A percentile compares a stretch with the other conserved stretches of the same genome.
Conservation (phyloP, 2,888 invertebrate genomes). For the Tinea semifulvella region DNA sequence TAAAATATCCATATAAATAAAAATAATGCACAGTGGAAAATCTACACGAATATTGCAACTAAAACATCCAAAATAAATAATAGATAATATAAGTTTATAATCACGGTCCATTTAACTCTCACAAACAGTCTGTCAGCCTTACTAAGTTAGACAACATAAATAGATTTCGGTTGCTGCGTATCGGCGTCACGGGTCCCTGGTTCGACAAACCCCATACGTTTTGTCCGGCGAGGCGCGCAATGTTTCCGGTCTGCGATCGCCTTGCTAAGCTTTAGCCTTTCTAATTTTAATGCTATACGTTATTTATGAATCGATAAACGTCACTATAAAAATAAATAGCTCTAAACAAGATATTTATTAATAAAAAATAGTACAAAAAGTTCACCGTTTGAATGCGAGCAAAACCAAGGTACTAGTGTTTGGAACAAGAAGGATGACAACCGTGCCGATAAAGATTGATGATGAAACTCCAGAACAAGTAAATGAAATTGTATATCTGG, state of each 20-base stretch:
- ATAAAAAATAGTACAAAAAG: no score
- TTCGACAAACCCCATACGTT: slow-evolving; percentile 42
- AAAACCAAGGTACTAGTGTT: no score
- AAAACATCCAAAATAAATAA: no score
- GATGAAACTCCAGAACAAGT: no score
- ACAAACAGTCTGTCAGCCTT: slow-evolving; percentile 22
- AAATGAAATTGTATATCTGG: no score
- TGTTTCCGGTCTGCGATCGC: slow-evolving; percentile 33
- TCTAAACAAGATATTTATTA: no score
- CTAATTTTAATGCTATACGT: slow-evolving; percentile 8
- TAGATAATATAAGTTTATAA: slow-evolving; percentile 9
- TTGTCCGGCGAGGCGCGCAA: slow-evolving; percentile 29
- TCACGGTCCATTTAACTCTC: slow-evolving; percentile 37
- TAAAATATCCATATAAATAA: no score
- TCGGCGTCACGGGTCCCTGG: slow-evolving; percentile 37
- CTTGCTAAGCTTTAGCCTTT: slow-evolving; percentile 7
- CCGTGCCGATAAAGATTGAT: no score
- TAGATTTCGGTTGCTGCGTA: slow-evolving; percentile 8
- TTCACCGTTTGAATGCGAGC: no score
- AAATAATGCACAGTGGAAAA: no score
- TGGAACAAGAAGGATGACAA: no score
- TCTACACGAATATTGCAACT: no score
- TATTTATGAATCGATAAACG: slow-evolving; percentile 7
- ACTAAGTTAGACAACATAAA: slow-evolving; percentile 9
- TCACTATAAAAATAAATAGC: slow-evolving; percentile 7